Evolutionary conservation across 2,113 vertebrate genomes (phyloP).

Genomic region (Anguilla rostrata): DNA sequence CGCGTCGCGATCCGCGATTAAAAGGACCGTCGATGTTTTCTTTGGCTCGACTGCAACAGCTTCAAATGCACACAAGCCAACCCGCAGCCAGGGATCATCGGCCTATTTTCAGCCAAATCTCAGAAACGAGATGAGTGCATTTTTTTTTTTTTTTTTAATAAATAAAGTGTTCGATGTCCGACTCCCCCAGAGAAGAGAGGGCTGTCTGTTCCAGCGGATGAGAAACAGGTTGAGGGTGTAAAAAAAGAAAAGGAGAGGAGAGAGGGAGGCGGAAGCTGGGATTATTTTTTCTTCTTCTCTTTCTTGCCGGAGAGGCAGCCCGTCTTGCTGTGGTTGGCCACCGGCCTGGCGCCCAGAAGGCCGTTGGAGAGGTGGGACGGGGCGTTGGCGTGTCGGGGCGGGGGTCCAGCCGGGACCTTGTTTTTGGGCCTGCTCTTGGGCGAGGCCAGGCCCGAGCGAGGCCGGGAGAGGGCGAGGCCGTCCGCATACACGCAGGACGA

Average conservation of each 20-base stretch:
- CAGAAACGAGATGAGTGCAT: not conserved
- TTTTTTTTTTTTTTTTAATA: no score
- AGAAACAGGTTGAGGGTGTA: not conserved
- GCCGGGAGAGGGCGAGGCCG: conserved; percentile 28
- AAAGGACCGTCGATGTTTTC: not conserved
- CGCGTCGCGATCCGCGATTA: not conserved
- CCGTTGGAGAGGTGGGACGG: conserved; percentile 45
- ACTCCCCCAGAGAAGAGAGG: not conserved
- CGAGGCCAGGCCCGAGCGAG: conserved; percentile 29
- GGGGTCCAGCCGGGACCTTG: not conserved
- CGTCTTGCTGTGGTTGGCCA: conserved; percentile 8
- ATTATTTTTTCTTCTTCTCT: conserved; percentile 54
- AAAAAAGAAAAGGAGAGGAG: not conserved
- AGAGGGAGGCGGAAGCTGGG: not conserved
- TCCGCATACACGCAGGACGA: conserved; percentile 47
- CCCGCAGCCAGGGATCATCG: not conserved
- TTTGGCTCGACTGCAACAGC: not conserved
- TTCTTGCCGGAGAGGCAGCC: conserved; percentile 30
- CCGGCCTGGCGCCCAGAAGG: conserved; percentile 15
- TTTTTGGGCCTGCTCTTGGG: conserved; percentile 14
- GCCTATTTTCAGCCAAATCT: not conserved
- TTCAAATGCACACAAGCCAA: not conserved
- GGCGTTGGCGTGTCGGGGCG: not conserved
- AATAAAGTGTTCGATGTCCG: not conserved
- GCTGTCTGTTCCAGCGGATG: not conserved